A percentile compares a stretch with the other conserved stretches of the same genome.
Evolutionary conservation across 2,888 invertebrate species (phyloP).

Genomic region (Catocala sponsa): DNA sequence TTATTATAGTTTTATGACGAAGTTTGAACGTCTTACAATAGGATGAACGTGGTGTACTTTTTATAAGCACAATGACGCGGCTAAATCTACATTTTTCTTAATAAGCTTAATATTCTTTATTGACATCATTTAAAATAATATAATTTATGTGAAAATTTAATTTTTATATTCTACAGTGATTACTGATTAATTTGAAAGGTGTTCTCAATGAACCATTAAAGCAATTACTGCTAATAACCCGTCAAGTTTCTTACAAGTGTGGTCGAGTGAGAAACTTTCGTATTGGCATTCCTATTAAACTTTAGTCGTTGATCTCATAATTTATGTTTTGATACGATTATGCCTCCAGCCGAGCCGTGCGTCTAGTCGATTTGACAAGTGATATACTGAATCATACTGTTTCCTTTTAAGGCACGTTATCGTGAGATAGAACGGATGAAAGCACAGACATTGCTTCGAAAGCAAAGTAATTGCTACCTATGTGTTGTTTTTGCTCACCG

Average conservation of each 20-base stretch:
- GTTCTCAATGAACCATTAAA: constrained; percentile 22
- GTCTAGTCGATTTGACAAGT: constrained; percentile 13
- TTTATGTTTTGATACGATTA: constrained; percentile 11
- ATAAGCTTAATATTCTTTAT: too few species aligned
- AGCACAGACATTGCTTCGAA: constrained; percentile 61
- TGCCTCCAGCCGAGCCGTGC: not conserved
- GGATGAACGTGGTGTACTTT: too few species aligned
- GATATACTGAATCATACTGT: constrained; percentile 21
- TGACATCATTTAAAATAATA: too few species aligned
- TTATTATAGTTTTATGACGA: too few species aligned
- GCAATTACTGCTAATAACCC: constrained; percentile 16
- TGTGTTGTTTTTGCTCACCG: constrained; percentile 52
- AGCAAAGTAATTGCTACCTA: constrained; percentile 69
- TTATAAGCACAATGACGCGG: too few species aligned
- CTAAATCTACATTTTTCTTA: too few species aligned
- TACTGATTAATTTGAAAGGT: too few species aligned
- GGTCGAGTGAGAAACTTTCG: too few species aligned
- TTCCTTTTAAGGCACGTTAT: constrained; percentile 43
- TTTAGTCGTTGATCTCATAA: constrained; percentile 4
- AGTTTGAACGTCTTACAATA: too few species aligned
- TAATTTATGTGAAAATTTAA: too few species aligned
- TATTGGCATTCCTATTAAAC: too few species aligned
- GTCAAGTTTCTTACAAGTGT: constrained; percentile 16
- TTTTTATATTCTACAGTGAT: too few species aligned
- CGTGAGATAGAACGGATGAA: constrained; percentile 58